Base-by-base conservation (phyloP, 2,888 invertebrate species). In the Acheta domesticus region DNA sequence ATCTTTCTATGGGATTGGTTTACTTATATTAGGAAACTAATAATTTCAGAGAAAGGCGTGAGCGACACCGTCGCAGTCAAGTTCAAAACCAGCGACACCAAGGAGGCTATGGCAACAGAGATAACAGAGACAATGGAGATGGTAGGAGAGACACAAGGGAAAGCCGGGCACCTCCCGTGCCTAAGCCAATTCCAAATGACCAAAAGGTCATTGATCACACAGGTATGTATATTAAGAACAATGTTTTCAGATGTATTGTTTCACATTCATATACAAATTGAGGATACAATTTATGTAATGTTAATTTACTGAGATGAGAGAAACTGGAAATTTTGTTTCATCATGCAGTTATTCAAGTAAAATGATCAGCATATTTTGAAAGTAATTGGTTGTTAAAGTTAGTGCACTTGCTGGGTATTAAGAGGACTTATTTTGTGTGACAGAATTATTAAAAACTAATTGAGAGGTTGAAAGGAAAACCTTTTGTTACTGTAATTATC, bases 131-230 rank as follows among this genome's bases (percentile, higher is more conserved):
- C 8, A 1, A 16, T 62, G 16, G 62, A 12, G 62, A 62, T 16
- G 12, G n/a, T 8, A 62, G n/a, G n/a, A 62, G n/a, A 62, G 62
- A n/a, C 62, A 62, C 14, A 4, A 62, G 62, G n/a, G 62, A 62
- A 1, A 62, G 62, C 16, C 11, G n/a, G 62, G 16, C 62, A 62
- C 62, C n/a, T 62, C 62, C 62, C n/a, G 36, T 36, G 8, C 36
- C 36, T 36, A 36, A 36, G 5, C 62, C 62, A 5, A 62, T 19
- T 4, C 16, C 62, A 62, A 14, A 62, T 5, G 62, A 62, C 16
- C 14, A 62, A n/a, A n/a, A 62, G 62, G 62, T 62, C 62, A 62
- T 62, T n/a, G 62, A 62, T n/a, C 62, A 62, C 62, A 62, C 62
- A 11, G 62, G 62, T 62, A 5, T 0, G 62, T 62, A n/a, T 62